phyloP scores from a whole-genome alignment of 2,888 invertebrate genomes.

The Rhaphigaster nebulosa region DNA sequence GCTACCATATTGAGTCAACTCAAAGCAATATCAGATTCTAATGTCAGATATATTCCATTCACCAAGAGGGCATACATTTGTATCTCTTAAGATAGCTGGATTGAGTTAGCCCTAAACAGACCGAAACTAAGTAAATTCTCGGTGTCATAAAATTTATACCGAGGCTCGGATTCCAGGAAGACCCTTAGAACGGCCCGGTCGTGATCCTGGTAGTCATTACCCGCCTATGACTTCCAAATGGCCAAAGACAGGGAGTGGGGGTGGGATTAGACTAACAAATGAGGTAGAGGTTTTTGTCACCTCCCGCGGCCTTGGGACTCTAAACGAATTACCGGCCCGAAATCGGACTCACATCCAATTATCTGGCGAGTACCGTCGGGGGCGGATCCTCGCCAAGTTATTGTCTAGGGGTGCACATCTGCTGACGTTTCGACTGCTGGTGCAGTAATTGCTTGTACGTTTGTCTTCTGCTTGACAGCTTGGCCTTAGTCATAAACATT shows the following conservation, averaged over 20 bases:
- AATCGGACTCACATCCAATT: conserved; percentile 30
- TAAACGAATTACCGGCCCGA: neutral
- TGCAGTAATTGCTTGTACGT: conserved; percentile 47
- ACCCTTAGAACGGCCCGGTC: conserved; percentile 9
- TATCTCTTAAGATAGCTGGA: neutral
- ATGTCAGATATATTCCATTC: neutral
- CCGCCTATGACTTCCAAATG: conserved; percentile 54
- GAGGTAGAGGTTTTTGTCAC: conserved; percentile 47
- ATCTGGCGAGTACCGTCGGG: conserved; percentile 2
- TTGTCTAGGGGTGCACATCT: conserved; percentile 26
- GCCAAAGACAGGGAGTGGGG: conserved; percentile 39
- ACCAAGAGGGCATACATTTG: neutral
- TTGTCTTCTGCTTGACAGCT: conserved; percentile 14
- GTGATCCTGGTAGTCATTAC: conserved; percentile 39
- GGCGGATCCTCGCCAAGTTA: conserved; percentile 12
- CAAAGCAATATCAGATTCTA: too few species aligned
- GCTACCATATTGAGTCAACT: too few species aligned
- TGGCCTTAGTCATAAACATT: conserved; percentile 30
- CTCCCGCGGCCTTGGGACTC: neutral
- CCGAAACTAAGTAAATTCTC: neutral
- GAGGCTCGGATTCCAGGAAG: neutral
- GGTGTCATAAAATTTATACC: neutral
- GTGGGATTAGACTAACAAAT: conserved; percentile 50
- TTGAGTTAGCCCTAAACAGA: neutral
- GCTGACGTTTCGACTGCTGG: conserved; percentile 35